Evolutionary conservation across 37 sponge, comb jelly and placozoan species (phyloP).

Genomic region (Axinella damicornis): DNA sequence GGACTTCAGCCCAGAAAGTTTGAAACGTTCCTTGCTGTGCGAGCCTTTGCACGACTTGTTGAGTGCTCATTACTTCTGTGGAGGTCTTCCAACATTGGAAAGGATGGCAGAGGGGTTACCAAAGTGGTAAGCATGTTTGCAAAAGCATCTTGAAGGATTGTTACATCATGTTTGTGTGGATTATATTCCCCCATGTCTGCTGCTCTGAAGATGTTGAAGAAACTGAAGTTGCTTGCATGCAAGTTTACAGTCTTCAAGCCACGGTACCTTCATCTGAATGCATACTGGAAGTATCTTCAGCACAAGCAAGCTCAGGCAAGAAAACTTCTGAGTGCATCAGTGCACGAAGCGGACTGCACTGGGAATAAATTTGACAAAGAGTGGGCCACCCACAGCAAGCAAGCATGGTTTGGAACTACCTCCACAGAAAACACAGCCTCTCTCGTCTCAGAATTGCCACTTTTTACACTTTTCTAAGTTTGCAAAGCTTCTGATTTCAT

Average conservation of each 20-base stretch:
- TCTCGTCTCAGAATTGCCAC: no score
- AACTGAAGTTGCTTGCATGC: background rate
- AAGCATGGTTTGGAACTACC: conserved; percentile 10
- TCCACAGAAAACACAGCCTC: no score
- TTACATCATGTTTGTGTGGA: background rate
- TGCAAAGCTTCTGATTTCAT: no score
- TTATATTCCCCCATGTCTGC: background rate
- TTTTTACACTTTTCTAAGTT: no score
- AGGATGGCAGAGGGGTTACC: background rate
- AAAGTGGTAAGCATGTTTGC: conserved; percentile 31
- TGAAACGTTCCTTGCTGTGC: conserved; percentile 58
- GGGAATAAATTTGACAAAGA: conserved; percentile 21
- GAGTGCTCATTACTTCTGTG: conserved; percentile 62
- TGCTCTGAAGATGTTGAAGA: conserved; percentile 35
- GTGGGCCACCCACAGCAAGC: background rate
- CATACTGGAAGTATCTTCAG: conserved; percentile 11
- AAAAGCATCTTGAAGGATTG: background rate
- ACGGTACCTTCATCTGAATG: conserved; percentile 24
- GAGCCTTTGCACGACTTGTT: conserved; percentile 44
- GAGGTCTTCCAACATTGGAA: background rate
- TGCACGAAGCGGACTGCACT: background rate
- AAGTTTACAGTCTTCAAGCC: conserved; percentile 47
- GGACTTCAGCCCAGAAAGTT: conserved; percentile 44
- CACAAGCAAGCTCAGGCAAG: background rate
- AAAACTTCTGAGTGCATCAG: background rate